Conservation (phyloP, 2,888 invertebrate species). For the Lasioglossum oenotherae region DNA sequence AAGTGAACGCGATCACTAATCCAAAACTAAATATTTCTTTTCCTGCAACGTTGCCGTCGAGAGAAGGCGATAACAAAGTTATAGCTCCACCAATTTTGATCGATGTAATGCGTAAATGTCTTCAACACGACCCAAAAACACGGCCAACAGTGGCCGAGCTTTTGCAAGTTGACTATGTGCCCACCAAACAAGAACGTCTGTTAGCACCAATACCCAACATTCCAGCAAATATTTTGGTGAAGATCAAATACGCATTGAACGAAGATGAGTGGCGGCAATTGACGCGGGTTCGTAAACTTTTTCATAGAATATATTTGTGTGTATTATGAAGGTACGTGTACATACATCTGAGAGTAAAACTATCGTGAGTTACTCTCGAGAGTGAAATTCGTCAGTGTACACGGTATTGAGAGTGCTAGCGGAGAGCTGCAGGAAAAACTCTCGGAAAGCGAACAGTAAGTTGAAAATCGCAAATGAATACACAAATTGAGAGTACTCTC, state of each 20-base stretch:
- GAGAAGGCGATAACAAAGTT: slow-evolving; percentile 30
- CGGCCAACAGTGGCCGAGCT: slow-evolving; percentile 92
- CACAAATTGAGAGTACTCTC: too few relatives aligned
- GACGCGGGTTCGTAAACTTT: slow-evolving; percentile 70
- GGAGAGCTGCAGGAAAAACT: too few relatives aligned
- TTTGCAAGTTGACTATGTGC: slow-evolving; percentile 85
- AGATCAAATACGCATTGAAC: slow-evolving; percentile 76
- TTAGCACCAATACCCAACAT: slow-evolving; percentile 60
- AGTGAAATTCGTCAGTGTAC: too few relatives aligned
- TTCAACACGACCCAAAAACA: slow-evolving; percentile 89
- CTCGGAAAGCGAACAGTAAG: too few relatives aligned
- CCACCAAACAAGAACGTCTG: slow-evolving; percentile 55
- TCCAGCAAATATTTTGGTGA: slow-evolving; percentile 74
- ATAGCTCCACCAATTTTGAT: slow-evolving; percentile 87
- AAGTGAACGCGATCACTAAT: slow-evolving; percentile 92
- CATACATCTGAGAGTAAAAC: too few relatives aligned
- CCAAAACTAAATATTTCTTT: slow-evolving; percentile 91
- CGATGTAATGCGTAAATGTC: slow-evolving; percentile 89
- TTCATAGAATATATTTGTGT: slow-evolving; percentile 9
- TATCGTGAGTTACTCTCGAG: too few relatives aligned
- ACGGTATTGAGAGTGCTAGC: too few relatives aligned
- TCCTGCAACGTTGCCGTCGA: slow-evolving; percentile 83
- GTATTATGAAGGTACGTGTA: background rate
- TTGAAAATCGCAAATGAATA: too few relatives aligned
- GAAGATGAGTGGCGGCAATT: slow-evolving; percentile 81